A percentile compares a stretch with the other conserved stretches of the same genome.
phyloP scores from a whole-genome alignment of 2,888 invertebrate species.

The Ecliptopera silaceata region DNA sequence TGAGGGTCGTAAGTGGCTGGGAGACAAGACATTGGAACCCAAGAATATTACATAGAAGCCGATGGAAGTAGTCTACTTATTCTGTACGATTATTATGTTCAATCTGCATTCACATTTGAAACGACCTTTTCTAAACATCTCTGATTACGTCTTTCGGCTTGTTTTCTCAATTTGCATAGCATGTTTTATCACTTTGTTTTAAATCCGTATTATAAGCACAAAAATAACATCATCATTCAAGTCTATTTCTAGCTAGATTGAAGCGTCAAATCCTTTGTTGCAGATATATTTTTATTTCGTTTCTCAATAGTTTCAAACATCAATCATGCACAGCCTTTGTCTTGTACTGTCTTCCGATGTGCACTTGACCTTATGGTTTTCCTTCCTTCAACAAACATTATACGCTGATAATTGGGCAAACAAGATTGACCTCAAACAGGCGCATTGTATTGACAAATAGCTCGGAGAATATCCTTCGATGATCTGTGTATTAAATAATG shows the following conservation, averaged over 20 bases:
- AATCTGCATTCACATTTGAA: too few relatives aligned
- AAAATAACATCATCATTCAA: too few relatives aligned
- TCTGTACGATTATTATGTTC: too few relatives aligned
- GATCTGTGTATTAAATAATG: slow-evolving; percentile 24
- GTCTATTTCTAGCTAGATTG: too few relatives aligned
- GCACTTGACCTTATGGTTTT: slow-evolving; percentile 38
- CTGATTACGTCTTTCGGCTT: too few relatives aligned
- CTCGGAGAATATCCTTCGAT: slow-evolving; percentile 28
- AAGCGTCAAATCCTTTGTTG: not conserved
- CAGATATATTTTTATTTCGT: not conserved
- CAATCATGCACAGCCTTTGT: slow-evolving; percentile 19
- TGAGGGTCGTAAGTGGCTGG: slow-evolving; percentile 10
- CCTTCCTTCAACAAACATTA: slow-evolving; percentile 32
- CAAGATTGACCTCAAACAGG: slow-evolving; percentile 39
- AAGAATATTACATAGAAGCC: too few relatives aligned
- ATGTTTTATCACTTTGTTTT: too few relatives aligned
- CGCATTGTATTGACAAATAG: slow-evolving; percentile 40
- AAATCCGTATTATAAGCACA: too few relatives aligned
- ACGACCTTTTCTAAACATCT: too few relatives aligned
- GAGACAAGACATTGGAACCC: too few relatives aligned
- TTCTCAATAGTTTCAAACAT: slow-evolving; percentile 3
- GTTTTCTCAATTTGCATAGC: too few relatives aligned
- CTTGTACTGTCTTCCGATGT: slow-evolving; percentile 11
- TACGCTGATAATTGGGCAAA: slow-evolving; percentile 42
- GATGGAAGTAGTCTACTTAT: too few relatives aligned